Evolutionary conservation across 1,140 invertebrate genomes (phyloP), one percentile per base, ranked within the genome.

Genomic region (Helicoverpa armigera): DNA sequence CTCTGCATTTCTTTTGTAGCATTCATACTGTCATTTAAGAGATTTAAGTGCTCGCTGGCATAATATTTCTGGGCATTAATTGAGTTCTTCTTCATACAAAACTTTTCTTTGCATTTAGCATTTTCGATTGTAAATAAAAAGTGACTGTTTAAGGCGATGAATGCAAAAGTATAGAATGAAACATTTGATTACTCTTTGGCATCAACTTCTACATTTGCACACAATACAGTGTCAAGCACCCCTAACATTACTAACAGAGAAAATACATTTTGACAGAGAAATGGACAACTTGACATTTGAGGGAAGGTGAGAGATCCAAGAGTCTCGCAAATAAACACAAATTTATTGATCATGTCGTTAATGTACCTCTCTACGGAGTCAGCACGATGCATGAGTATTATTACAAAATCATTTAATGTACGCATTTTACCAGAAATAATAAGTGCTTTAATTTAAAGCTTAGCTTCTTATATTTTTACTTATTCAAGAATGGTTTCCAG

Each of bases 211-310:
- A 61, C 54, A 61, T 61, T 63, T n/a, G 50, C 60, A 67, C 75
- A 77, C 50, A 80, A 83, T 73, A 86, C 75, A 73, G 29, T 67
- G 67, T 80, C 13, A 43, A 69, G 54, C 67, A 61, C 65, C 53
- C 23, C 79, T 51, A 72, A 83, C 81, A 83, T 76, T 87, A 91
- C 85, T 89, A 90, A 91, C 87, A 86, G 70, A 85, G 63, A 65
- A 67, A 81, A 86, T 86, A 89, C 87, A 90, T 91, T 87, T 91
- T 90, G 81, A 90, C 90, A 92, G 90, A 86, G 85, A 88, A 88
- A 86, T 88, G 88, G 88, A 90, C 87, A 82, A 84, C 88, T 90
- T 91, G 86, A 91, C 86, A 86, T 86, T 81, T 82, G 72, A 58
- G 70, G 77, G 78, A 88, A 92, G 90, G 91, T 92, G 91, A 93